A percentile compares a stretch with the other conserved stretches of the same genome.
Evolutionary conservation across 2,888 invertebrate species (phyloP).

Genomic region (Papilio protenor): DNA sequence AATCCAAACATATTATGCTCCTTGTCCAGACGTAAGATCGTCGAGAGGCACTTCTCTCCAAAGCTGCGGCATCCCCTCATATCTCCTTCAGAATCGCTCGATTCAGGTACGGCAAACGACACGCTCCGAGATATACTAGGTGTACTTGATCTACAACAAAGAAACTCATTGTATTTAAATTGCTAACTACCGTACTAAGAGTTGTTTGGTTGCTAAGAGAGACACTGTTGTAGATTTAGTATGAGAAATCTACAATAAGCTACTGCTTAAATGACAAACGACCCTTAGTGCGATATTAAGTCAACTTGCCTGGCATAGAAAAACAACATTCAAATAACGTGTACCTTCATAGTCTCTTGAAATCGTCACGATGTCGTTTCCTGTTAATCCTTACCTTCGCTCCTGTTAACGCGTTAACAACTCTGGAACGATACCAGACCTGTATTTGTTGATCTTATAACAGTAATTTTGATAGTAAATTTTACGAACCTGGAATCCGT

Average conservation of each 20-base stretch:
- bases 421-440: constrained; percentile 72
- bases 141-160: constrained; percentile 59
- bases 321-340: background rate
- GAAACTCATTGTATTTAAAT: constrained; percentile 7
- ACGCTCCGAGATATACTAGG: constrained; percentile 57
- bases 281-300: background rate
- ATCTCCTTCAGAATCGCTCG: constrained; percentile 60
- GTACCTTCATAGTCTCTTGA: constrained; percentile 29
- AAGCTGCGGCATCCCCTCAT: constrained; percentile 51
- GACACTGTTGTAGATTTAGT: no score
- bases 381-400: constrained; percentile 60
- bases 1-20: constrained; percentile 79
- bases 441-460: constrained; percentile 46
- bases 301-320: background rate
- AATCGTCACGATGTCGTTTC: constrained; percentile 45
- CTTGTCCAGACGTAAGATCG: constrained; percentile 72
- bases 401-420: constrained; percentile 73
- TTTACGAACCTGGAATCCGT: constrained; percentile 69
- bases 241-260: no score
- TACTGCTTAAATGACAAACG: no score
- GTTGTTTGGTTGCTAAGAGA: no score
- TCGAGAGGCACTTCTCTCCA: constrained; percentile 70
- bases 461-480: constrained; percentile 13
- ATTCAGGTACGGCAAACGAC: constrained; percentile 56
- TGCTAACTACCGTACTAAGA: background rate